These are phyloP conservation scores for Chloroceryle amazona DNA, from an alignment of 2,797 vertebrate genomes.

Conservation along the genomic window DNA sequence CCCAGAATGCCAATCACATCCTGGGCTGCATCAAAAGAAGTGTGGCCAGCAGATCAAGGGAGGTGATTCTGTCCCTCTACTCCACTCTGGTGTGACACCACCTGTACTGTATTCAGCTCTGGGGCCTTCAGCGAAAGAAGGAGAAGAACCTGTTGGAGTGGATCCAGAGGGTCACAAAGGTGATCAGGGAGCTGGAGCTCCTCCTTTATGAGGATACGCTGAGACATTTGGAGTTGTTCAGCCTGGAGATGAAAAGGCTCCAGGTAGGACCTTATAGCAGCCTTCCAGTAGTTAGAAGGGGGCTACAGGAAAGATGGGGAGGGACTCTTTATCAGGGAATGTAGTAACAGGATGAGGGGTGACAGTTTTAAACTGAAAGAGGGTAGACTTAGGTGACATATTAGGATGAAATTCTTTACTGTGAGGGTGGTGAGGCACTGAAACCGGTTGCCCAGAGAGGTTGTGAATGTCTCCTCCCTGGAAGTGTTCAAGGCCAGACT, in stretches of 20 bases:
- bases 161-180: background rate
- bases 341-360: background rate
- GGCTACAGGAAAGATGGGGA: background rate
- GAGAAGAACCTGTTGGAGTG: fast-evolving
- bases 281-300: background rate
- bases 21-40: background rate
- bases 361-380: background rate
- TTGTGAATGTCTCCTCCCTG: background rate
- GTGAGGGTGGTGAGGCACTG: background rate
- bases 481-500: background rate
- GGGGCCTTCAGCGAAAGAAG: too few relatives aligned
- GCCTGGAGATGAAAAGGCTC: background rate
- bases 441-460: background rate
- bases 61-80: background rate
- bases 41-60: fast-evolving
- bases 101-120: background rate
- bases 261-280: background rate
- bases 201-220: background rate
- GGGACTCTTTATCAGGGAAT: too few relatives aligned
- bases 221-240: background rate
- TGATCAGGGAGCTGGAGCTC: background rate
- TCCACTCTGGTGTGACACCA: background rate
- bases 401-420: background rate
- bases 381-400: background rate
- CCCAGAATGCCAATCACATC: fast-evolving